Base-by-base conservation (phyloP, 2,888 invertebrate species). In the Drosophila subquinaria region DNA sequence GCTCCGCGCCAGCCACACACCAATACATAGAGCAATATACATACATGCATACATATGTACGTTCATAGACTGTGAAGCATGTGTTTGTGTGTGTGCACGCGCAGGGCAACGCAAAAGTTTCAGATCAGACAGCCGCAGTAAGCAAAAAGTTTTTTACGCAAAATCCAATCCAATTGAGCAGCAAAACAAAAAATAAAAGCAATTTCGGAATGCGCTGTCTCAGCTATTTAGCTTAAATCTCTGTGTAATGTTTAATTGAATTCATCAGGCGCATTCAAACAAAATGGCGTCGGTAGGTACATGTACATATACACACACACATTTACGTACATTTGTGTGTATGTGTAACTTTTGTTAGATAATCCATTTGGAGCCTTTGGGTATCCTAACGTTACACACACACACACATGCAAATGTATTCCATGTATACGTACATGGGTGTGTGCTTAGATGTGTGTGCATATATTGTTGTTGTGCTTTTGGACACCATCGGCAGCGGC, bases 1-100 rank as follows among this genome's bases (percentile, higher is more conserved):
- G 97, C 96, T 96, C 97, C 90, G 86, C 74, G 71, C 76, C 66
- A 76, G 55, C 9, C 52, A 36, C 63, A 20, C 27, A 53, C 30
- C 57, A 42, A 55, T 20, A 53, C 69, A 53, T 30, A 50, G 9
- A 8, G 35, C 17, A 27, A 63, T 27, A 23, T 30, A 20, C 38
- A 55, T 30, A 27, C 15, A 59, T 38, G 63, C 35, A 15, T 5
- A 30, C 33, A 33, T n/a, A n/a, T n/a, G n/a, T n/a, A n/a, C n/a
- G n/a, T 17, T 17, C 42, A 42, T 27, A 17, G 33, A 9, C 17
- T 27, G 15, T 13, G 42, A 36, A 52, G 48, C 43, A 38, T 43
- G 15, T 56, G 36, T 57, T 20, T 70, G 40, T 60, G 57, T 66
- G 43, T 65, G 51, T 71, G 51, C 62, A 63, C 75, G 70, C 69